Conservation (phyloP, 2,888 invertebrate species). For the Hedychridium roseum region DNA sequence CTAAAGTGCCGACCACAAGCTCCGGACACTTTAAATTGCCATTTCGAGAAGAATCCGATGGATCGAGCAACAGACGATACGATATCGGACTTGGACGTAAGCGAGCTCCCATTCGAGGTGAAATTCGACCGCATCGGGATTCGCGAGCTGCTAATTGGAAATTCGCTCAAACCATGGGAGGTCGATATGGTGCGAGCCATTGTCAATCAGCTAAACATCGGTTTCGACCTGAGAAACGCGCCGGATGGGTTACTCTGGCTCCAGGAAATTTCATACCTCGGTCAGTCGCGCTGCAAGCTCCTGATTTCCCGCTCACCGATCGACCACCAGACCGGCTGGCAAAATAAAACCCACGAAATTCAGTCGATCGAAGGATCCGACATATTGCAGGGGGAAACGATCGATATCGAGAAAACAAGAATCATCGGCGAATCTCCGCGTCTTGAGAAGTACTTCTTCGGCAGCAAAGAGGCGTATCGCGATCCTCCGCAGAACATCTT, state of each 20-base stretch:
- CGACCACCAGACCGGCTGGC: too few species aligned
- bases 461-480: conserved; percentile 19
- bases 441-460: conserved; percentile 22
- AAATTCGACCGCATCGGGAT: conserved; percentile 36
- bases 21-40: conserved; percentile 18
- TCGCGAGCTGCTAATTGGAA: conserved; percentile 27
- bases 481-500: not conserved
- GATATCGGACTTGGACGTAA: conserved; percentile 7
- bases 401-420: conserved; percentile 24
- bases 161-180: conserved; percentile 17
- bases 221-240: conserved; percentile 27
- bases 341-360: too few species aligned
- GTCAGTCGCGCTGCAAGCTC: too few species aligned
- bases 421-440: conserved; percentile 24
- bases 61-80: conserved; percentile 24
- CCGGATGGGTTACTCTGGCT: conserved; percentile 23
- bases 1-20: conserved; percentile 26
- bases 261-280: conserved; percentile 34
- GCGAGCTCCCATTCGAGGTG: conserved; percentile 32
- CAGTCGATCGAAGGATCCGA: too few species aligned
- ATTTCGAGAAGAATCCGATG: conserved; percentile 27
- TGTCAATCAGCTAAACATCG: conserved; percentile 36
- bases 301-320: too few species aligned
- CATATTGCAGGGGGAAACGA: conserved; percentile 18
- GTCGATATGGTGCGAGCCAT: conserved; percentile 32